phyloP scores from a whole-genome alignment of 2,888 invertebrate species.

The Monopis laevigella region DNA sequence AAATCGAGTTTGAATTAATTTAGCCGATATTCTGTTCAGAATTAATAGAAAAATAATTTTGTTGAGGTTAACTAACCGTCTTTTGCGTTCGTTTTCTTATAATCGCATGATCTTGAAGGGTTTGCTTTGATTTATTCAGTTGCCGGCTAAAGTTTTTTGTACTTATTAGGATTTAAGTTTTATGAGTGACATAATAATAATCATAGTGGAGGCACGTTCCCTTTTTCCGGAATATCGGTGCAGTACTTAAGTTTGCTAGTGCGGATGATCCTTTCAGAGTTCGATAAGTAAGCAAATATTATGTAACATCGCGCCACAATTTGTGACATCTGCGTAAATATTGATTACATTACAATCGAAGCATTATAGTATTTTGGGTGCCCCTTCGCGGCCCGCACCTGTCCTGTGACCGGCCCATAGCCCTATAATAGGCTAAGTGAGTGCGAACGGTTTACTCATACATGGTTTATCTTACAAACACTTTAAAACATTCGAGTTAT shows the following conservation, averaged over 20 bases:
- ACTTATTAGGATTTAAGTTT: too few species aligned
- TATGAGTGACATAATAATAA: too few species aligned
- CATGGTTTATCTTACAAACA: too few species aligned
- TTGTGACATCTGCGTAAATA: conserved; percentile 57
- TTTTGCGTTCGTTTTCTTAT: not conserved
- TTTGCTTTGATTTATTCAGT: conserved; percentile 5
- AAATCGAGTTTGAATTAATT: not conserved
- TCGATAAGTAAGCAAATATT: conserved; percentile 36
- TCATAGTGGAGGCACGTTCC: too few species aligned
- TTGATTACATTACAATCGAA: conserved; percentile 29
- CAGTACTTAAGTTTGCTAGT: too few species aligned
- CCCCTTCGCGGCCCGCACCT: conserved; percentile 15
- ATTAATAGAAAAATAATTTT: not conserved
- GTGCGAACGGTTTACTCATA: too few species aligned
- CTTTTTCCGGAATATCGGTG: too few species aligned
- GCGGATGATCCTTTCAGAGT: conserved; percentile 28
- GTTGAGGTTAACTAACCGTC: not conserved
- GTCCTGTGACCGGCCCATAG: not conserved
- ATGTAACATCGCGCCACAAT: conserved; percentile 39
- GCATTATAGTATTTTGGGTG: not conserved
- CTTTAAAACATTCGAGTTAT: too few species aligned
- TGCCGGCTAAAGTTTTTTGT: too few species aligned
- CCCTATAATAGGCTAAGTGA: not conserved
- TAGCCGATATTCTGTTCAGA: not conserved
- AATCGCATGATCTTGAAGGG: conserved; percentile 7